A percentile compares a stretch with the other conserved stretches of the same genome.
Evolutionary conservation across 1,140 invertebrate species (phyloP).

Genomic region (Drosophila tsacasi): DNA sequence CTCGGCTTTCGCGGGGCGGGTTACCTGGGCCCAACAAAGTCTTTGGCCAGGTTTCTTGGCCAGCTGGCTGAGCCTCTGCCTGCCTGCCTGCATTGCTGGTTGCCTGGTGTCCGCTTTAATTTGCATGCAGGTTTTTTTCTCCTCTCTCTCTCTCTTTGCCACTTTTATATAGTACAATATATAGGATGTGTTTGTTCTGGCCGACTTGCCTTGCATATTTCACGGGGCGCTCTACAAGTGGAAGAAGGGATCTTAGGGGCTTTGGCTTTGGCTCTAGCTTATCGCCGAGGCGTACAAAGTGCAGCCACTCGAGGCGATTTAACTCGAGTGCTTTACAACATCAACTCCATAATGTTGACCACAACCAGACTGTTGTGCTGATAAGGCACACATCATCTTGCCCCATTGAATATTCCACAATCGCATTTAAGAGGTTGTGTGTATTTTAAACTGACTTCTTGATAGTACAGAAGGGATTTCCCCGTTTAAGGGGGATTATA

Average conservation of each 20-base stretch:
- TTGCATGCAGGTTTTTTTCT: constrained; percentile 62
- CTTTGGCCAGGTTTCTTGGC: constrained; percentile 26
- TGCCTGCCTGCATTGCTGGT: constrained; percentile 31
- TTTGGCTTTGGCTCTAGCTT: constrained; percentile 15
- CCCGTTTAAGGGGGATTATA: not conserved
- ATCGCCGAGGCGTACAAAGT: constrained; percentile 47
- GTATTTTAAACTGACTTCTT: not conserved
- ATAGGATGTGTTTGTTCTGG: constrained; percentile 4
- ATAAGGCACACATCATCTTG: constrained; percentile 16
- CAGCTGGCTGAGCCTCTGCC: constrained; percentile 19
- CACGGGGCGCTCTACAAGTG: constrained; percentile 15
- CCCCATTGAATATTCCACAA: constrained; percentile 25
- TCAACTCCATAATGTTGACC: constrained; percentile 10
- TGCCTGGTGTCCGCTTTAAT: constrained; percentile 60
- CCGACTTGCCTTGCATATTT: constrained; percentile 25
- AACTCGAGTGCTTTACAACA: constrained; percentile 33
- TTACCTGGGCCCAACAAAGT: constrained; percentile 38
- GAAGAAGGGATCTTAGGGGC: not conserved
- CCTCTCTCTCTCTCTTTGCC: not conserved
- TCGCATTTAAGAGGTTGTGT: constrained; percentile 2
- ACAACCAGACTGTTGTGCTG: constrained; percentile 5
- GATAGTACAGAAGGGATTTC: not conserved
- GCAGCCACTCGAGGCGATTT: constrained; percentile 45
- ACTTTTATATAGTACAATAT: not conserved
- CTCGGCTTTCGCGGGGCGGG: constrained; percentile 25